These are phyloP conservation scores for Hydrotaea diabolus DNA, from an alignment of 2,888 invertebrate genomes.

Conservation along the genomic window DNA sequence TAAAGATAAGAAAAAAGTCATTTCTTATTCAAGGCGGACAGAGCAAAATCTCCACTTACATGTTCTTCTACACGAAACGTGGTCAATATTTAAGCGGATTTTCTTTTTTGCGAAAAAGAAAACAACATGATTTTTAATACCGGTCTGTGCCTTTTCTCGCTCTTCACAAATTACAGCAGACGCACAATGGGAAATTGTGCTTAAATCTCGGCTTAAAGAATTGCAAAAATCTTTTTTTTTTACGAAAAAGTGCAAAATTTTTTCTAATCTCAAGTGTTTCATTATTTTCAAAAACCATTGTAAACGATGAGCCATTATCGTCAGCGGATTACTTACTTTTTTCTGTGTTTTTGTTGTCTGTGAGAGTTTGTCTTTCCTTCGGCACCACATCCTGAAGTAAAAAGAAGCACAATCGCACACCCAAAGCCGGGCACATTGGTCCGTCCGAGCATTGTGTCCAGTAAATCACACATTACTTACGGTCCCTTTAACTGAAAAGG, in stretches of 20 bases:
- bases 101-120: not conserved
- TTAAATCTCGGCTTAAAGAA: conserved; percentile 30
- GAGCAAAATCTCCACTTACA: not conserved
- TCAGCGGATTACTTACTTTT: conserved; percentile 5
- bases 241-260: conserved; percentile 40
- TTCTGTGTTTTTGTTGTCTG: conserved; percentile 5
- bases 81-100: conserved; percentile 3
- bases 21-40: not conserved
- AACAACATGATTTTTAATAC: conserved; percentile 5
- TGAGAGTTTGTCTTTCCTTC: too few relatives aligned
- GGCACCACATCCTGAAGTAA: not conserved
- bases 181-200: conserved; percentile 25
- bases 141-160: not conserved
- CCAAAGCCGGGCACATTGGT: not conserved
- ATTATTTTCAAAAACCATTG: conserved; percentile 47
- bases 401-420: conserved; percentile 3
- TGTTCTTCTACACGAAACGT: not conserved
- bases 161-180: conserved; percentile 45
- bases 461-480: conserved; percentile 38
- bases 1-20: not conserved
- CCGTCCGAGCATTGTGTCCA: not conserved
- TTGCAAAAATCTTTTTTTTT: not conserved
- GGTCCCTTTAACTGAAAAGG: conserved; percentile 15
- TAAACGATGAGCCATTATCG: conserved; percentile 1
- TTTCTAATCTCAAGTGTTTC: conserved; percentile 63